Evolutionary conservation across 2,888 invertebrate species (phyloP).

Genomic region (Ernsta delagoae): DNA sequence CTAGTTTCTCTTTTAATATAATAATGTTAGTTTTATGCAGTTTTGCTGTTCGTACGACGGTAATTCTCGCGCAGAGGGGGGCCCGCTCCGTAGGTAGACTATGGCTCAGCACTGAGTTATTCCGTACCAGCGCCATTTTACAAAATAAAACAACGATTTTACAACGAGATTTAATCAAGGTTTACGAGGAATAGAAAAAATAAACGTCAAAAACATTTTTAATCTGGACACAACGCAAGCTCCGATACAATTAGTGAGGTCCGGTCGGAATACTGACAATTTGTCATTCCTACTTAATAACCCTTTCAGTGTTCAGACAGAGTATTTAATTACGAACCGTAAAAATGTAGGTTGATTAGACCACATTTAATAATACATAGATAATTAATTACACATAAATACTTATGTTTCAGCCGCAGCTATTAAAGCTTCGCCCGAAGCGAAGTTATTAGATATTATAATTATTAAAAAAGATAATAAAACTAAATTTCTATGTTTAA

Average conservation of each 20-base stretch:
- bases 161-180: slow-evolving; percentile 19
- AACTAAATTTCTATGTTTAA: slow-evolving; percentile 50
- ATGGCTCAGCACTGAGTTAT: slow-evolving; percentile 39
- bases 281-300: slow-evolving; percentile 44
- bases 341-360: slow-evolving; percentile 40
- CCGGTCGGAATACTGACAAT: slow-evolving; percentile 41
- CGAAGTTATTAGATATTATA: slow-evolving; percentile 43
- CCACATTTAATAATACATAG: slow-evolving; percentile 40
- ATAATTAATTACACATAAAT: too few relatives aligned
- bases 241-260: slow-evolving; percentile 23
- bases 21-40: slow-evolving; percentile 33
- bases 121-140: slow-evolving; percentile 33
- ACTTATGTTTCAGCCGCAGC: slow-evolving; percentile 39
- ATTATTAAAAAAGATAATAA: slow-evolving; percentile 46
- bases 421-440: slow-evolving; percentile 37
- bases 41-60: slow-evolving; percentile 37
- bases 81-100: slow-evolving; percentile 41
- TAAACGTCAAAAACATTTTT: slow-evolving; percentile 36
- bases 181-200: slow-evolving; percentile 30
- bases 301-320: slow-evolving; percentile 42
- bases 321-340: slow-evolving; percentile 44
- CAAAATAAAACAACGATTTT: slow-evolving; percentile 37
- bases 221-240: slow-evolving; percentile 36
- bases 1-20: slow-evolving; percentile 28
- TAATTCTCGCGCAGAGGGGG: slow-evolving; percentile 45